phyloP scores from a whole-genome alignment of 2,888 invertebrate genomes.

The Mythimna albipuncta region DNA sequence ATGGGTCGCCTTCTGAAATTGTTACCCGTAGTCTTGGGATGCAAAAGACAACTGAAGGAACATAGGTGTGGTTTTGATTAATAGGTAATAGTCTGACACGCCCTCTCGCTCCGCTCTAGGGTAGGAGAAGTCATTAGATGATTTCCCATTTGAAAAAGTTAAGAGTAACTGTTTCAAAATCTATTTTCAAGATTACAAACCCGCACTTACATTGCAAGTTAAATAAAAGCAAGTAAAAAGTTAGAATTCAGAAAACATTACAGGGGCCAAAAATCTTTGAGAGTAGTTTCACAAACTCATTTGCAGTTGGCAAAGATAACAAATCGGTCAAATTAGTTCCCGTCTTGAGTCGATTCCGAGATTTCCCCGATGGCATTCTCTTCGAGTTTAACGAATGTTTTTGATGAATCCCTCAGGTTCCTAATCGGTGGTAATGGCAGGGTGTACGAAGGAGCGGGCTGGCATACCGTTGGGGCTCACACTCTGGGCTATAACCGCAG shows the following conservation, averaged over 20 bases:
- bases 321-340: conserved; percentile 37
- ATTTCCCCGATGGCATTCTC: conserved; percentile 45
- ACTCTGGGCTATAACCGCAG: conserved; percentile 88
- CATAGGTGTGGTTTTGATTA: too few relatives aligned
- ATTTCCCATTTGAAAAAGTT: too few relatives aligned
- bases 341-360: conserved; percentile 23
- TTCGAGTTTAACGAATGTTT: conserved; percentile 35
- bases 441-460: conserved; percentile 91
- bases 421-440: conserved; percentile 91
- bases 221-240: too few relatives aligned
- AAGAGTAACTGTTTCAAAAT: too few relatives aligned
- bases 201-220: too few relatives aligned
- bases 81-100: too few relatives aligned
- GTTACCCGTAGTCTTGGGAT: too few relatives aligned
- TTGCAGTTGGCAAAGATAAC: conserved; percentile 21
- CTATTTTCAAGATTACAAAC: too few relatives aligned
- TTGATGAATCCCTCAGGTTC: conserved; percentile 82
- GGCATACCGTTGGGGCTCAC: conserved; percentile 90
- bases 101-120: too few relatives aligned
- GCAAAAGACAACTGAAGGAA: too few relatives aligned
- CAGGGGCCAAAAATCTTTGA: conserved; percentile 12
- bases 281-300: conserved; percentile 24
- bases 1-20: too few relatives aligned
- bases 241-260: not conserved
- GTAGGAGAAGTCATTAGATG: too few relatives aligned